Evolutionary conservation across 2,888 invertebrate genomes (phyloP), one percentile per base, ranked within the genome.

Genomic region (Pammene aurita): DNA sequence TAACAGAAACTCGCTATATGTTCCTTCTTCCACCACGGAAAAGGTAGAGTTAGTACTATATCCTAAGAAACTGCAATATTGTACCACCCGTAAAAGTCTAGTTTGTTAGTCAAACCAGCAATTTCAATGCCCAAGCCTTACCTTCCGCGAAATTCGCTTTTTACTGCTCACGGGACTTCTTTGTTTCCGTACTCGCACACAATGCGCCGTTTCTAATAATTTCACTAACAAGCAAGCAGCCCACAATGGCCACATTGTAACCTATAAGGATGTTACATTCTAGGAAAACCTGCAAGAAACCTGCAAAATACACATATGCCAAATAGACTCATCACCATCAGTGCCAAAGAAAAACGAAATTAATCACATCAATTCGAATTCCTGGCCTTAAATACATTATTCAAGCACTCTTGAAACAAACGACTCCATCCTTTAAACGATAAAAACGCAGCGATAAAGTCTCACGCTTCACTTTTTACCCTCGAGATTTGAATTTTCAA

Each of bases 171-270:
- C 79, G 79, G 80, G 78, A 82, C 80, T 87, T 89, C 89, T 88
- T 89, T 90, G 89, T 90, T 89, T 86, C 78, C 75, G 80, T 78
- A 81, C 73, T 77, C 71, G 81, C 77, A 82, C 76, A 85, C 87
- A 87, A 86, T 88, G 82, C 83, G 79, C 81, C 79, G 85, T 86
- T 89, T 86, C 87, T 85, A 86, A 86, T 86, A 88, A 89, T 86
- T 86, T 88, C 72, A 75, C 83, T 84, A 85, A 86, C 84, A 84
- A 86, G 82, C 82, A 80, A 82, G 73, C 72, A 79, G 74, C 74
- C 80, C 74, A 84, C 83, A 85, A 82, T 84, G 84, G 78, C 72
- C 80, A 84, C 80, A 82, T 77, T 81, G 81, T 84, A 81, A 78
- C 71, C 73, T 71, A 72, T 76, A 77, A 72, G 72, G 74, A 73